Percentiles rank a stretch among this genome's conserved stretches.
These are phyloP conservation scores for Channa striata DNA, from an alignment of 2,797 vertebrate genomes.

Conservation along the genomic window DNA sequence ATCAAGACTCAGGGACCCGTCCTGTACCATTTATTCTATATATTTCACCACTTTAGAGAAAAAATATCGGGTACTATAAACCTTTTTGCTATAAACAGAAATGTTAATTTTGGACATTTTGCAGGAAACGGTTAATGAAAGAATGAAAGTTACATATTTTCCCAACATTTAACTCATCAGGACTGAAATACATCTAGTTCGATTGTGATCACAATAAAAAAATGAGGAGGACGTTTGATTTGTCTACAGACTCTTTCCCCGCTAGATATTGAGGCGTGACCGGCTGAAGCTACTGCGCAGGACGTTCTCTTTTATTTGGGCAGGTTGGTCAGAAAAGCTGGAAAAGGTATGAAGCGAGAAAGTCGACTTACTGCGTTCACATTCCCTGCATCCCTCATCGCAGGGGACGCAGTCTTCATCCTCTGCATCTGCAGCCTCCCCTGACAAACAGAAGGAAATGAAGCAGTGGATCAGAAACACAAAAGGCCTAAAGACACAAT, in stretches of 20 bases:
- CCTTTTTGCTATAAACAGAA: too few species aligned
- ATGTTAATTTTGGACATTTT: neutral
- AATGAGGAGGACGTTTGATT: conserved; percentile 13
- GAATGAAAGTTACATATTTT: neutral
- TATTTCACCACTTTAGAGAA: conserved; percentile 8
- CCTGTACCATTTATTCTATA: neutral
- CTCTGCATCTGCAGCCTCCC: conserved; percentile 80
- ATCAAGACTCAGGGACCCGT: neutral
- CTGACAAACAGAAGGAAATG: conserved; percentile 73
- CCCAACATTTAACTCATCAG: neutral
- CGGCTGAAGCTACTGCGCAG: neutral
- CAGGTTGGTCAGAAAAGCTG: neutral
- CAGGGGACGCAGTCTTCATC: conserved; percentile 86
- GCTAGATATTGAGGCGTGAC: neutral
- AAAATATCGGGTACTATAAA: too few species aligned
- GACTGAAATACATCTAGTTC: neutral
- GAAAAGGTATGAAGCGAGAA: neutral
- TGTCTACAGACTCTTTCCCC: neutral
- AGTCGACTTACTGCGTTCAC: conserved; percentile 85
- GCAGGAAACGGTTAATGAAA: neutral
- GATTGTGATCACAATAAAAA: neutral
- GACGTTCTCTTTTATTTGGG: conserved; percentile 7
- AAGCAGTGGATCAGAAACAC: neutral
- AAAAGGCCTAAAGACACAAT: neutral
- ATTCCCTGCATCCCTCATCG: conserved; percentile 89